Evolutionary conservation across 2,797 vertebrate genomes (phyloP).

Genomic region (Myotis myotis): DNA sequence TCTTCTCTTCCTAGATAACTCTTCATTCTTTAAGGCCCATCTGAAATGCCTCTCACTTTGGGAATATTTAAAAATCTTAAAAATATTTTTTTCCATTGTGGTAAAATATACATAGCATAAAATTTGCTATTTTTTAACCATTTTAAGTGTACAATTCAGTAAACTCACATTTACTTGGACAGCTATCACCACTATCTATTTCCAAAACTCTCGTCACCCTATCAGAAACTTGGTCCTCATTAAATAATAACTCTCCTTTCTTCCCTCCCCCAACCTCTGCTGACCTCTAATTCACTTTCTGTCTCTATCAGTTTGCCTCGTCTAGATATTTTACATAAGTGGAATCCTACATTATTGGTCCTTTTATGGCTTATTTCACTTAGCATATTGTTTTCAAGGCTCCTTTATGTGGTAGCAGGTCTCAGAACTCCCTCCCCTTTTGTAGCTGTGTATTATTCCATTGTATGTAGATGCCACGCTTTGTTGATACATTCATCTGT

Average conservation of each 20-base stretch:
- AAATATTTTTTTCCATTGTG: not conserved
- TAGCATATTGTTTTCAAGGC: not conserved
- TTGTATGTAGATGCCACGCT: not conserved
- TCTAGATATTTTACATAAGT: not conserved
- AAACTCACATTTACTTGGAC: not conserved
- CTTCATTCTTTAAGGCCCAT: not conserved
- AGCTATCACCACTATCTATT: not conserved
- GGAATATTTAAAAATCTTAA: not conserved
- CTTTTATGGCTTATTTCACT: not conserved
- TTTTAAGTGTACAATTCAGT: not conserved
- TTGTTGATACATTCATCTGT: not conserved
- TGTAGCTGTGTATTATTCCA: not conserved
- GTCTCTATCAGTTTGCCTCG: not conserved
- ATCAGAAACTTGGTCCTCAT: not conserved
- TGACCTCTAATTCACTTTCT: not conserved
- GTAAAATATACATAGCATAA: not conserved
- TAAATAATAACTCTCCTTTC: not conserved
- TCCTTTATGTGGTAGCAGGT: not conserved
- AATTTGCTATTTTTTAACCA: not conserved
- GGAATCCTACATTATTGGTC: not conserved
- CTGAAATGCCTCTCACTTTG: not conserved
- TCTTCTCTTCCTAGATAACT: not conserved
- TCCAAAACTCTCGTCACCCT: constrained; percentile 1
- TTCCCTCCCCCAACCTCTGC: not conserved
- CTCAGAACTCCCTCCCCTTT: not conserved